A percentile compares a stretch with the other conserved stretches of the same genome.
phyloP scores from a whole-genome alignment of 2,797 vertebrate species.

The Euphonia xanthogaster region DNA sequence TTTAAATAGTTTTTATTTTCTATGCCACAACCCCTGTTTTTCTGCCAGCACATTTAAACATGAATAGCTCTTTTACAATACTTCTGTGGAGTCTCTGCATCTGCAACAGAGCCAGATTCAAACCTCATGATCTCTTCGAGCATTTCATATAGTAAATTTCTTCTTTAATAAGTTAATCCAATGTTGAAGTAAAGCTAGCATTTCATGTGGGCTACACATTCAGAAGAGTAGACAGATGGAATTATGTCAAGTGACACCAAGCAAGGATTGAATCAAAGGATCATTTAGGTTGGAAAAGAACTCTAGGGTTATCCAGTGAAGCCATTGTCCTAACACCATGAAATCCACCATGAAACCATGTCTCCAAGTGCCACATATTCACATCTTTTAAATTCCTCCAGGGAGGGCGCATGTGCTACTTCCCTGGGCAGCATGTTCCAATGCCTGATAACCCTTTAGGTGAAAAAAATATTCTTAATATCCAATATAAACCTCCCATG shows the following conservation, averaged over 20 bases:
- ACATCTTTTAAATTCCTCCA: rapidly evolving
- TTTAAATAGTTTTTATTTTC: slow-evolving; percentile 14
- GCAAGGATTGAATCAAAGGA: neutral
- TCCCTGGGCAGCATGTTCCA: neutral
- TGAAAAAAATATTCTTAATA: neutral
- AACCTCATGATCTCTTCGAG: neutral
- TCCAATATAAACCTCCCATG: neutral
- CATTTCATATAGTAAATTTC: neutral
- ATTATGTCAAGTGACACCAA: neutral
- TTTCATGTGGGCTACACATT: neutral
- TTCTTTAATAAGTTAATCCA: neutral
- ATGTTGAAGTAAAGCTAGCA: neutral
- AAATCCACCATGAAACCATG: neutral
- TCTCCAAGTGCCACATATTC: neutral
- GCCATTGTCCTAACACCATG: neutral
- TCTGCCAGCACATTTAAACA: neutral
- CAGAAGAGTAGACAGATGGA: neutral
- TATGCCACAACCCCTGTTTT: neutral
- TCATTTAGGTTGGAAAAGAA: neutral
- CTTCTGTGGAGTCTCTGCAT: neutral
- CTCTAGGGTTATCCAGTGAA: neutral
- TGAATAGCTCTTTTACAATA: neutral
- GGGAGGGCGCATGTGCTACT: neutral
- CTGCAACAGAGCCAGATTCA: neutral
- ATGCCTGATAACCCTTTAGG: neutral